Conservation (phyloP, 2,113 vertebrate genomes). For the Prolemur simus region DNA sequence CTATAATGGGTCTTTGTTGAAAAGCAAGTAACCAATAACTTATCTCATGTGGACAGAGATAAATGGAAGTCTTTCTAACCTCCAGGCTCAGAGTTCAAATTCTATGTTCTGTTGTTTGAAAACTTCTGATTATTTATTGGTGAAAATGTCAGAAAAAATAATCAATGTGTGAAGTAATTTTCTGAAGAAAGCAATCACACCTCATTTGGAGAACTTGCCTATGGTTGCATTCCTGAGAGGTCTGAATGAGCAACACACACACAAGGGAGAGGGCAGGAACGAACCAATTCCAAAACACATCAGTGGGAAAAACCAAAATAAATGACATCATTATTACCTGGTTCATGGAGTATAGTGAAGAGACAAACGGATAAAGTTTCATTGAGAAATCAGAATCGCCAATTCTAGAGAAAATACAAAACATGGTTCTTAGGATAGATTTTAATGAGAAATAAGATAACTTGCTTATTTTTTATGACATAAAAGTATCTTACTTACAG, state of each 20-base stretch:
- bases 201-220: constrained; percentile 66
- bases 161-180: constrained; percentile 83
- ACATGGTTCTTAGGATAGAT: neutral
- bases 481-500: neutral
- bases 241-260: neutral
- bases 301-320: neutral
- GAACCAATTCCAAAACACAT: neutral
- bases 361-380: neutral
- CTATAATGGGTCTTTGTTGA: constrained; percentile 78
- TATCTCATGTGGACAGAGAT: constrained; percentile 79
- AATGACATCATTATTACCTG: neutral
- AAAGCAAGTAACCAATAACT: constrained; percentile 81
- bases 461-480: neutral
- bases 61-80: constrained; percentile 81
- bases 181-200: constrained; percentile 70
- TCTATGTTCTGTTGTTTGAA: constrained; percentile 73
- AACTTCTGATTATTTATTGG: constrained; percentile 82
- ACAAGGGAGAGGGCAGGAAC: neutral
- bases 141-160: constrained; percentile 80
- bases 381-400: neutral
- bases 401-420: neutral
- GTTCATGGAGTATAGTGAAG: neutral
- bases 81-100: constrained; percentile 80
- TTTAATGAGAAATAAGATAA: neutral
- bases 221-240: neutral